Base-by-base conservation (phyloP, 2,797 vertebrate genomes). In the Molossus molossus region DNA sequence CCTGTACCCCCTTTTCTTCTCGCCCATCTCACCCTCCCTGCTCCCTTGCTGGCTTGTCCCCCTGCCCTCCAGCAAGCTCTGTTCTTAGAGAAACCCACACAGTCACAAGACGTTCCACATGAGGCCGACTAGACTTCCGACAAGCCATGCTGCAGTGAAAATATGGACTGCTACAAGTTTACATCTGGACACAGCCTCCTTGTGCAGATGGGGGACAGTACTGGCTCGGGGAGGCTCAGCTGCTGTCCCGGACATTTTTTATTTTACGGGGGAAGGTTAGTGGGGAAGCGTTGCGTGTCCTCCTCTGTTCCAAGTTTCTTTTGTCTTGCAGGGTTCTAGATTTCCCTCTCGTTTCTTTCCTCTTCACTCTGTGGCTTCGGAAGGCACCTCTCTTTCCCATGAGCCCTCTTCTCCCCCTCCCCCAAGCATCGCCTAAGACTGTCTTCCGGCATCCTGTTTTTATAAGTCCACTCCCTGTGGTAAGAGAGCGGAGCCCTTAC, bases 171-270 rank as follows among this genome's bases (percentile, higher is more conserved):
- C 5, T 48, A 5, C 11, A 64, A 18, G 9, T 67, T 60, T 48
- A 92, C 86, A 25, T 23, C 37, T 53, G 69, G 86, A 48, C 53
- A 67, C 18, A 69, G 76, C 58, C 29, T 86, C 29, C 55, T 69
- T n/a, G 73, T 50, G 25, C 23, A 93, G 72, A 72, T n/a, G 60
- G 40, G 40, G 55, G 13, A 27, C 10, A 9, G 58, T 7, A 7
- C 33, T 62, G 13, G 37, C 73, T 37, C 27, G 9, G 25, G 6
- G 55, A 87, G 48, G 80, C 48, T 57, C n/a, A 21, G 90, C 40
- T 3, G 1, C 29, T 23, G 13, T 37, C 29, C 25, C 48, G 29
- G 18, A 37, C 5, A 3, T 2, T 70, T 86, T 91, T 77, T 53
- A 62, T 67, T 58, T 33, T 53, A 13, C 5, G 23, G 15, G 17